phyloP scores from a whole-genome alignment of 2,888 invertebrate genomes.

The Nemotelus nigrinus region DNA sequence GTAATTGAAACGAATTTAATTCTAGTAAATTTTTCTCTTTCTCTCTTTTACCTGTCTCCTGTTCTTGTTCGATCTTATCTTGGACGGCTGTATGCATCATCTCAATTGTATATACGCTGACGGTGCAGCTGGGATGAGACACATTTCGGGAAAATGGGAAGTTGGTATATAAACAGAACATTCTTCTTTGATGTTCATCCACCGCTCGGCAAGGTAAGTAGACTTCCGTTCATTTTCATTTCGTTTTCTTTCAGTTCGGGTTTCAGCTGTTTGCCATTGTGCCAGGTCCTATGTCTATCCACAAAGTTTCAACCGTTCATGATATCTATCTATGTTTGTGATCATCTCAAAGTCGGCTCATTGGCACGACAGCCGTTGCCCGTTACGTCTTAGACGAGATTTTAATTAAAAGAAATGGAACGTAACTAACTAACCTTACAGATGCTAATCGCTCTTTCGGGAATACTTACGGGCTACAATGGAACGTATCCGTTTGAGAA shows the following conservation, averaged over 20 bases:
- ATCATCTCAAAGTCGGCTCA: not conserved
- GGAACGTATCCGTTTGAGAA: constrained; percentile 94
- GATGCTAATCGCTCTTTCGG: constrained; percentile 95
- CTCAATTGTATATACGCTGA: too few species aligned
- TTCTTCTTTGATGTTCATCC: constrained; percentile 99
- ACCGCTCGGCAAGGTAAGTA: constrained; percentile 89
- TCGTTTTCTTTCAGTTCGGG: not conserved
- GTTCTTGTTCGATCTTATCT: too few species aligned
- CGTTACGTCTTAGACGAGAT: constrained; percentile 3
- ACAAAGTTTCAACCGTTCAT: not conserved
- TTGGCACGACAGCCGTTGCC: not conserved
- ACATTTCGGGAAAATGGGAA: constrained; percentile 98
- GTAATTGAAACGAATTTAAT: too few species aligned
- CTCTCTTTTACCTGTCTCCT: too few species aligned
- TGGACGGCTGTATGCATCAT: too few species aligned
- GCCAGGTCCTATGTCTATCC: too few species aligned
- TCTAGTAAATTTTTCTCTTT: too few species aligned
- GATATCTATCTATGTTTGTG: not conserved
- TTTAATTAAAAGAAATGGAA: constrained; percentile 41
- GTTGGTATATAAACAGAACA: constrained; percentile 97
- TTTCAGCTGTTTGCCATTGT: not conserved
- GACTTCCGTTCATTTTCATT: not conserved
- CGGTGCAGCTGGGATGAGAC: constrained; percentile 92
- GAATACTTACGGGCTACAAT: constrained; percentile 92
- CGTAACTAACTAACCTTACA: constrained; percentile 59